Conservation (phyloP, 1,140 invertebrate species). For the Caenorhabditis tropicalis region DNA sequence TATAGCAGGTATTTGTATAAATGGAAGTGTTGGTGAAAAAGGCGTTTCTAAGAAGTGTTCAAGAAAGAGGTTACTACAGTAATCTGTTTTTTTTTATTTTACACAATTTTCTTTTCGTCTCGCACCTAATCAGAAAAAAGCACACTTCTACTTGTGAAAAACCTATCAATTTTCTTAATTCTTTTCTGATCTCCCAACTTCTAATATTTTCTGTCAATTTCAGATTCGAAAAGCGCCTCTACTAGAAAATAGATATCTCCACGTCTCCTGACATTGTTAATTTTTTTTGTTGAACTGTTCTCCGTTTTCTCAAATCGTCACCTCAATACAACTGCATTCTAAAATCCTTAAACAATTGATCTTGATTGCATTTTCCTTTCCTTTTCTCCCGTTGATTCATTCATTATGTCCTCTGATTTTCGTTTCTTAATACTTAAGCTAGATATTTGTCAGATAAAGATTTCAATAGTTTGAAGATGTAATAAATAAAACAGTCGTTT, state of each 20-base stretch:
- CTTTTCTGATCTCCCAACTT: too few species aligned
- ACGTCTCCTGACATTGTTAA: background rate
- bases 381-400: background rate
- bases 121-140: background rate
- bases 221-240: constrained; percentile 40
- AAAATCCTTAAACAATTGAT: background rate
- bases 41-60: background rate
- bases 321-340: background rate
- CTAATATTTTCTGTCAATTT: too few species aligned
- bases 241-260: background rate
- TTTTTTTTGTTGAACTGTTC: background rate
- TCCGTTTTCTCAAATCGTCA: background rate
- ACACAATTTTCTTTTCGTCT: constrained; percentile 1
- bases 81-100: background rate
- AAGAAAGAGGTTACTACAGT: background rate
- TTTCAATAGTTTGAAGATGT: too few species aligned
- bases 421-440: background rate
- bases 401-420: background rate
- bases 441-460: background rate
- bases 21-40: constrained; percentile 10
- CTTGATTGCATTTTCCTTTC: background rate
- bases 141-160: constrained; percentile 40
- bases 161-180: background rate
- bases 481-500: too few species aligned
- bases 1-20: constrained; percentile 5